A percentile compares a stretch with the other conserved stretches of the same genome.
These are phyloP conservation scores for Lottia gigantea DNA, from an alignment of 2,888 invertebrate genomes.

Conservation along the genomic window DNA sequence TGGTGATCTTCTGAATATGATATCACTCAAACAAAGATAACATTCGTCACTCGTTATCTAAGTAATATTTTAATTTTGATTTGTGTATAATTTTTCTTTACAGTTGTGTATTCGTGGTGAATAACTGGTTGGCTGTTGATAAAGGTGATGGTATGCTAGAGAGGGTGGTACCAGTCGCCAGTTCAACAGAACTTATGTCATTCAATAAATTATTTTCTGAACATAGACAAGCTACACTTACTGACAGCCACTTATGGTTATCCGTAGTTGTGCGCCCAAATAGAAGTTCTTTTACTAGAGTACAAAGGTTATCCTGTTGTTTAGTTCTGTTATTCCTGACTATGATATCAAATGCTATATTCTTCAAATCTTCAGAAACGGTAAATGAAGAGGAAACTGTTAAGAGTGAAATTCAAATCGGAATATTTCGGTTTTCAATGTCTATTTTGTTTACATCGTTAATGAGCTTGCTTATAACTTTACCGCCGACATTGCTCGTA, in stretches of 20 bases:
- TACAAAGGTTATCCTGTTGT: constrained; percentile 70
- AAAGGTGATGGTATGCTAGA: constrained; percentile 67
- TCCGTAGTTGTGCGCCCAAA: constrained; percentile 68
- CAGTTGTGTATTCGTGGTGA: constrained; percentile 57
- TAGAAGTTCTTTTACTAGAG: constrained; percentile 67
- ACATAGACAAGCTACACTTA: constrained; percentile 60
- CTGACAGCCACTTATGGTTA: constrained; percentile 70
- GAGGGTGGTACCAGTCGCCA: constrained; percentile 65
- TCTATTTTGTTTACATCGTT: constrained; percentile 40
- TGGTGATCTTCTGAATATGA: no score
- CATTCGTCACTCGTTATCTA: no score
- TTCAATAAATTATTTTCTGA: constrained; percentile 66
- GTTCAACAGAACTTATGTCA: constrained; percentile 59
- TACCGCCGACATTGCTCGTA: constrained; percentile 60
- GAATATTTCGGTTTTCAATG: constrained; percentile 43
- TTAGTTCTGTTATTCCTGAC: constrained; percentile 69
- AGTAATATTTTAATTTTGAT: neutral
- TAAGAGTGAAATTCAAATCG: constrained; percentile 35
- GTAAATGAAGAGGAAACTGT: constrained; percentile 28
- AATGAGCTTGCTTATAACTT: constrained; percentile 53
- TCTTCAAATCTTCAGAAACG: constrained; percentile 61
- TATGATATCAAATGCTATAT: constrained; percentile 72
- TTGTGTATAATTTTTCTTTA: constrained; percentile 10
- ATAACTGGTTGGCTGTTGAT: constrained; percentile 67
- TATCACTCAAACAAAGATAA: no score